phyloP scores from a whole-genome alignment of 2,797 vertebrate species.

The Discoglossus pictus region DNA sequence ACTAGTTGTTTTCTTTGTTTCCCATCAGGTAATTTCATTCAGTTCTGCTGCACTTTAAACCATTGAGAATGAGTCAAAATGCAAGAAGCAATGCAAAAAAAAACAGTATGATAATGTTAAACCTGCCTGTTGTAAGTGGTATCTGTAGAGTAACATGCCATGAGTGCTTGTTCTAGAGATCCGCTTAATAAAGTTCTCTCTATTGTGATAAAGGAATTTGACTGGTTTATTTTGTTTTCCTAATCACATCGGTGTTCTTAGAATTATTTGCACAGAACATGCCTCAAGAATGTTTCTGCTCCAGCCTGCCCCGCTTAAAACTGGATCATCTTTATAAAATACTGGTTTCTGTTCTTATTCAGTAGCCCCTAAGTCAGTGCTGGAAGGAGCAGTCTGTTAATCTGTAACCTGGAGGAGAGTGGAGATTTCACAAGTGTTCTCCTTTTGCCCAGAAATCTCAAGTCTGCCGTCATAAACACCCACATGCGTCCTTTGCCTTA shows the following conservation, averaged over 20 bases:
- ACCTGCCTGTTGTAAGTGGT: slow-evolving; percentile 42
- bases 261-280: slow-evolving; percentile 9
- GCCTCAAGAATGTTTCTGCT: slow-evolving; percentile 14
- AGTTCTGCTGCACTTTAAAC: slow-evolving; percentile 7
- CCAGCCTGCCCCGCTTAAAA: slow-evolving; percentile 31
- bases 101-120: slow-evolving; percentile 1
- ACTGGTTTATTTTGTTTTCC: background rate
- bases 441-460: background rate
- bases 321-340: slow-evolving; percentile 1
- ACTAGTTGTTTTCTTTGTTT: no score
- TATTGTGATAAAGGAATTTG: slow-evolving; percentile 22
- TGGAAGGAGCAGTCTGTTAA: slow-evolving; percentile 26
- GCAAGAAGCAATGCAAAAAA: slow-evolving; percentile 47
- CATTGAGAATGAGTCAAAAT: slow-evolving; percentile 1
- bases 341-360: background rate
- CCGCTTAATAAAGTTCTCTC: slow-evolving; percentile 47
- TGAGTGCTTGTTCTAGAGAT: slow-evolving; percentile 31
- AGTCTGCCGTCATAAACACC: background rate
- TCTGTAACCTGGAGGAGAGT: slow-evolving; percentile 14
- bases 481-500: background rate
- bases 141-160: slow-evolving; percentile 17
- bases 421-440: background rate
- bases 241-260: background rate
- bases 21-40: background rate
- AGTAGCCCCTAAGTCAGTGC: background rate